Evolutionary conservation across 2,797 vertebrate genomes (phyloP).

Genomic region (Sebastes itinus): DNA sequence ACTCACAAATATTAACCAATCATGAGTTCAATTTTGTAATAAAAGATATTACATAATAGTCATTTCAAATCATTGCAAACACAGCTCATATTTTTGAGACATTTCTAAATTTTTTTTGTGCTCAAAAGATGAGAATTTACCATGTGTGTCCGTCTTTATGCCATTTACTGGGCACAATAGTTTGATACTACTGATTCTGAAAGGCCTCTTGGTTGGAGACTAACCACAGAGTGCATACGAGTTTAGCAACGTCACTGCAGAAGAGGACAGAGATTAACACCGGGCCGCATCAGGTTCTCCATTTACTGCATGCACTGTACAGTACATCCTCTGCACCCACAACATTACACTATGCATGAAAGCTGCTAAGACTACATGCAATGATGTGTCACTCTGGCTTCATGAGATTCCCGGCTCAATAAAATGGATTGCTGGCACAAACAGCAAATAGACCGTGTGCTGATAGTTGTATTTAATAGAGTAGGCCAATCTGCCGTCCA

Average conservation of each 20-base stretch:
- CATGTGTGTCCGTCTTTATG: not conserved
- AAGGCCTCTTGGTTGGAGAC: not conserved
- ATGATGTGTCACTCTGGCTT: not conserved
- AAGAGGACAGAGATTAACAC: slow-evolving; percentile 12
- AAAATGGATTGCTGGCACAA: not conserved
- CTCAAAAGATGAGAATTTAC: not conserved
- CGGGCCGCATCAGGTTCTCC: not conserved
- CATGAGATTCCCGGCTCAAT: not conserved
- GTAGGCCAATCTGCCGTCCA: not conserved
- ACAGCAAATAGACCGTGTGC: not conserved
- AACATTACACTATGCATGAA: not conserved
- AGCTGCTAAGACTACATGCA: not conserved
- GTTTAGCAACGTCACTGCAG: not conserved
- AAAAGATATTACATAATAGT: not conserved
- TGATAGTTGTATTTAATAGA: not conserved
- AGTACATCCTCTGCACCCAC: not conserved
- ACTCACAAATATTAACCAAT: not conserved
- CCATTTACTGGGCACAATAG: not conserved
- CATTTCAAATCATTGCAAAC: not conserved
- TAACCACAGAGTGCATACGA: not conserved
- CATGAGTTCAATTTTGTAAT: not conserved
- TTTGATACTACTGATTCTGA: not conserved
- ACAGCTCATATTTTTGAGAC: not conserved
- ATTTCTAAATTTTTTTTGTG: not conserved
- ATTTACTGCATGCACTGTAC: not conserved